phyloP scores from a whole-genome alignment of 2,888 invertebrate genomes.

The Mythimna ferrago region DNA sequence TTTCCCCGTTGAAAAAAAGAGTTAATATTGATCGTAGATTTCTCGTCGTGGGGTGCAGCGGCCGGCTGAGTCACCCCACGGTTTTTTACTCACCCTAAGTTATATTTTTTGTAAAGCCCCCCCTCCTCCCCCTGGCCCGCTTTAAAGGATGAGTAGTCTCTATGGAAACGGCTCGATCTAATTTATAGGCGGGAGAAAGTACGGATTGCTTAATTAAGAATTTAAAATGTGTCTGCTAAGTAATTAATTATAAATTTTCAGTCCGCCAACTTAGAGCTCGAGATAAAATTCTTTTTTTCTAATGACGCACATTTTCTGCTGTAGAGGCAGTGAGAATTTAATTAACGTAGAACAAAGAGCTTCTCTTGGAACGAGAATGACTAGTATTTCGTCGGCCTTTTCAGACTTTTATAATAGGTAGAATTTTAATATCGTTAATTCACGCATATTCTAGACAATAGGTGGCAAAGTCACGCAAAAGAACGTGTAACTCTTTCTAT shows the following conservation, averaged over 20 bases:
- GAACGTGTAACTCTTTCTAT: slow-evolving; percentile 21
- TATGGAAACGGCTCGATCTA: slow-evolving; percentile 91
- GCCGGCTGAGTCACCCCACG: slow-evolving; percentile 91
- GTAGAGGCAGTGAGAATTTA: slow-evolving; percentile 79
- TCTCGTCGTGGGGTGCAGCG: slow-evolving; percentile 91
- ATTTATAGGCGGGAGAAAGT: slow-evolving; percentile 91
- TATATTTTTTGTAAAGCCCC: slow-evolving; percentile 90
- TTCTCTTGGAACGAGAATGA: slow-evolving; percentile 54
- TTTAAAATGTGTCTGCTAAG: slow-evolving; percentile 89
- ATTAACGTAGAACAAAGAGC: slow-evolving; percentile 77
- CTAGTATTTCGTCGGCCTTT: slow-evolving; percentile 57
- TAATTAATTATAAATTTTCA: slow-evolving; percentile 89
- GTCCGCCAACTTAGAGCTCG: slow-evolving; percentile 75
- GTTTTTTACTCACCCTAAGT: slow-evolving; percentile 91
- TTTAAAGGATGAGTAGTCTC: slow-evolving; percentile 91
- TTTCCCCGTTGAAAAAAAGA: slow-evolving; percentile 90
- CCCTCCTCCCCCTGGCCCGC: slow-evolving; percentile 82
- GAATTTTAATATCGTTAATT: slow-evolving; percentile 52
- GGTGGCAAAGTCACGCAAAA: neutral
- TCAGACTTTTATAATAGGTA: slow-evolving; percentile 50
- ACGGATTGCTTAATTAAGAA: slow-evolving; percentile 91
- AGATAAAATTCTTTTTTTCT: slow-evolving; percentile 76
- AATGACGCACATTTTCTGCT: slow-evolving; percentile 70
- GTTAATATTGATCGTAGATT: slow-evolving; percentile 91
- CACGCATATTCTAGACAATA: slow-evolving; percentile 11